These are phyloP conservation scores for Enteromius radiatus DNA, from an alignment of 2,797 vertebrate species.

Conservation along the genomic window DNA sequence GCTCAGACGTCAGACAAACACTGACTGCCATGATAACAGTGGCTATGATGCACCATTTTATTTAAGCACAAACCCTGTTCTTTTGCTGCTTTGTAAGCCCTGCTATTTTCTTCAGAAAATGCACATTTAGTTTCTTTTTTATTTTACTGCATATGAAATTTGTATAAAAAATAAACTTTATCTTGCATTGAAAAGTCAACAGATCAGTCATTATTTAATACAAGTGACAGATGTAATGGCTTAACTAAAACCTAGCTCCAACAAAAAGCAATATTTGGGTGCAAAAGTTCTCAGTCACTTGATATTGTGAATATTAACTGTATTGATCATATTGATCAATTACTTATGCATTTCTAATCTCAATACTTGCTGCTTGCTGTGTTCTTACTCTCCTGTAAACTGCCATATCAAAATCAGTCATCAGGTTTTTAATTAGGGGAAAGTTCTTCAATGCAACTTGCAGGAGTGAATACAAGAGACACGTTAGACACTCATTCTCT, in stretches of 20 bases:
- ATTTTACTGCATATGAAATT: background rate
- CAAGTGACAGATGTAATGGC: background rate
- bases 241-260: background rate
- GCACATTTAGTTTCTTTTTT: background rate
- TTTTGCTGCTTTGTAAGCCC: background rate
- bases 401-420: slow-evolving; percentile 28
- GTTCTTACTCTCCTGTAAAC: background rate
- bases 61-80: background rate
- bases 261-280: slow-evolving; percentile 5
- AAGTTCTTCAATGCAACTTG: slow-evolving; percentile 18
- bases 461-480: slow-evolving; percentile 28
- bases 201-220: background rate
- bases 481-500: slow-evolving; percentile 41
- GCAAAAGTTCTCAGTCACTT: background rate
- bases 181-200: background rate
- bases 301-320: background rate
- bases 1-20: background rate
- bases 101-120: background rate
- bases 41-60: background rate
- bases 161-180: background rate
- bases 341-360: background rate
- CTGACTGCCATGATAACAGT: background rate
- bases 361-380: background rate
- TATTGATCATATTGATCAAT: slow-evolving; percentile 15
- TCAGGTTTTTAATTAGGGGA: slow-evolving; percentile 40